Evolutionary conservation across 2,113 vertebrate species (phyloP).

Genomic region (Scomber scombrus): DNA sequence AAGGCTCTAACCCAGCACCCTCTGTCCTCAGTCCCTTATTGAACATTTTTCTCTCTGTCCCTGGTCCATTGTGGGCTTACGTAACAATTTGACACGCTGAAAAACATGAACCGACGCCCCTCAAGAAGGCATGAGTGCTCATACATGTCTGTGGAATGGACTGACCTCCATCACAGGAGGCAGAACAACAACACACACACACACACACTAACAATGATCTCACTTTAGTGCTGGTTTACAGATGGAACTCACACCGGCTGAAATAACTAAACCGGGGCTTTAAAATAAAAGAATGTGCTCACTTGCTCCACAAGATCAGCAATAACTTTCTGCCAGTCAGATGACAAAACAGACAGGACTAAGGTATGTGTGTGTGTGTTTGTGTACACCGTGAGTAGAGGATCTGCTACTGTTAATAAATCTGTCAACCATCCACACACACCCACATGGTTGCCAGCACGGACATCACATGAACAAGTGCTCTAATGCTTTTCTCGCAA

Average conservation of each 20-base stretch:
- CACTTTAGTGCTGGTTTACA: background rate
- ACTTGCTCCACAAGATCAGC: background rate
- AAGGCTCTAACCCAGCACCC: background rate
- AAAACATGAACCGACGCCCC: slow-evolving; percentile 35
- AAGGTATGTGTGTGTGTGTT: background rate
- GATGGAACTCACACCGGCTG: slow-evolving; percentile 10
- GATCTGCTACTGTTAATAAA: background rate
- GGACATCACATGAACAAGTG: slow-evolving; percentile 26
- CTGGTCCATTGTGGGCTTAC: slow-evolving; percentile 35
- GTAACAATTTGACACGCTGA: slow-evolving; percentile 46
- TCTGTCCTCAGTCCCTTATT: background rate
- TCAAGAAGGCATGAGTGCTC: slow-evolving; percentile 12
- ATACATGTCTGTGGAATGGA: slow-evolving; percentile 20
- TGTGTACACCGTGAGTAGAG: background rate
- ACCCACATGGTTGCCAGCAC: background rate
- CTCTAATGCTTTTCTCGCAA: slow-evolving; percentile 27
- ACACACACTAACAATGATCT: slow-evolving; percentile 4
- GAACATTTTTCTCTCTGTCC: background rate
- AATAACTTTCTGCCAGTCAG: slow-evolving; percentile 10
- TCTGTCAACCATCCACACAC: slow-evolving; percentile 15
- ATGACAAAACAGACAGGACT: background rate
- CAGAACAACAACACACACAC: background rate
- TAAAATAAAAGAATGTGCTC: background rate
- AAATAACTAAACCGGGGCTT: slow-evolving; percentile 16
- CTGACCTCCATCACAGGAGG: slow-evolving; percentile 28